Evolutionary conservation across 2,113 vertebrate species (phyloP).

Genomic region (Pygoscelis antarcticus): DNA sequence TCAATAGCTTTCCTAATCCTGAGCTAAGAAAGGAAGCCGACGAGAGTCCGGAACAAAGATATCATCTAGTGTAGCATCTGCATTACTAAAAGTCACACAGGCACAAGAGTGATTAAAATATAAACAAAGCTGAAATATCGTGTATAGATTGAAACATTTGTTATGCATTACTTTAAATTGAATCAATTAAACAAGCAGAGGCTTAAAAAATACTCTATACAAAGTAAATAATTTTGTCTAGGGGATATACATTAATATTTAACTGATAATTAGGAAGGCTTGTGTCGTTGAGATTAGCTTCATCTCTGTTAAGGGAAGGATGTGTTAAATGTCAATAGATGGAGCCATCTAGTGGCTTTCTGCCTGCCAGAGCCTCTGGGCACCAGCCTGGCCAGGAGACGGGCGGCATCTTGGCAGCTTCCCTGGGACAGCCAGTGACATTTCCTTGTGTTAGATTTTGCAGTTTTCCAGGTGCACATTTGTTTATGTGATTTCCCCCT

Average conservation of each 20-base stretch:
- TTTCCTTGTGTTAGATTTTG: neutral
- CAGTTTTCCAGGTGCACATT: neutral
- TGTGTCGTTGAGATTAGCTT: neutral
- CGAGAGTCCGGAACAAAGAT: neutral
- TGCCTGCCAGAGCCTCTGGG: neutral
- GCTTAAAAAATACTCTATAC: neutral
- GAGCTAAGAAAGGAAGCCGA: neutral
- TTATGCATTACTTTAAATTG: neutral
- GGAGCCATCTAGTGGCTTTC: conserved; percentile 37
- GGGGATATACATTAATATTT: neutral
- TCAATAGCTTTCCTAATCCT: neutral
- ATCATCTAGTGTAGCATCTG: neutral
- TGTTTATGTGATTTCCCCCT: neutral
- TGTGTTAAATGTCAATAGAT: neutral
- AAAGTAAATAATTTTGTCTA: conserved; percentile 13
- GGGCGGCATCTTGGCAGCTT: neutral
- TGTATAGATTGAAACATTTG: neutral
- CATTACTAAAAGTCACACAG: neutral
- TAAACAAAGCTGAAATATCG: neutral
- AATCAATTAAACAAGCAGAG: neutral
- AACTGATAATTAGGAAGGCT: neutral
- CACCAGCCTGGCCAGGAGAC: neutral
- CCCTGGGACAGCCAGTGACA: neutral
- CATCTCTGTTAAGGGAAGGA: neutral
- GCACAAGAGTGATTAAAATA: neutral